Conservation (phyloP, 2,888 invertebrate species). For the Agrenia bidenticulata region DNA sequence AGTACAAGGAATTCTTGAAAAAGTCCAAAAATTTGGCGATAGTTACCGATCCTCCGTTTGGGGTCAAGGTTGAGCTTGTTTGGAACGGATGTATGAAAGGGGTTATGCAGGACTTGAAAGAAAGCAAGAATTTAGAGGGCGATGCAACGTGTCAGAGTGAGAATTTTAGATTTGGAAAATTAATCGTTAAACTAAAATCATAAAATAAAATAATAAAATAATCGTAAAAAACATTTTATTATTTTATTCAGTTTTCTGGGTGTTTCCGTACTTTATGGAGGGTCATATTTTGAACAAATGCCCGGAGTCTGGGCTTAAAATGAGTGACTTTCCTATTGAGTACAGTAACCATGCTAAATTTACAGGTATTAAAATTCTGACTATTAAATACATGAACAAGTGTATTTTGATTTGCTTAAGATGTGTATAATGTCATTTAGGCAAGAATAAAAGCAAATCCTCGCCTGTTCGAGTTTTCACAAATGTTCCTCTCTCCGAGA, state of each 20-base stretch:
- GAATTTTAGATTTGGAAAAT: not conserved
- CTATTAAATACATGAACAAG: no score
- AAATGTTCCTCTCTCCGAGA: slow-evolving; percentile 23
- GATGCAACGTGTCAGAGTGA: not conserved
- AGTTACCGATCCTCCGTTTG: slow-evolving; percentile 35
- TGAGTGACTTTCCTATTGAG: slow-evolving; percentile 38
- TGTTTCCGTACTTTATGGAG: slow-evolving; percentile 42
- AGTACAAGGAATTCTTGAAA: slow-evolving; percentile 20
- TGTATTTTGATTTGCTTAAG: no score
- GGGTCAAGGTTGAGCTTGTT: slow-evolving; percentile 32
- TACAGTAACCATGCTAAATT: slow-evolving; percentile 40
- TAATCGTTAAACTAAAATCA: not conserved
- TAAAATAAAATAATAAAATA: not conserved
- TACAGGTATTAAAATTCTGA: no score
- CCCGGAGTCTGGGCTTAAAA: slow-evolving; percentile 18
- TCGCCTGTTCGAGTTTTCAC: slow-evolving; percentile 40
- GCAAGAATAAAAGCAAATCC: slow-evolving; percentile 20
- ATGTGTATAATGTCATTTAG: not conserved
- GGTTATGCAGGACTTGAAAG: slow-evolving; percentile 21
- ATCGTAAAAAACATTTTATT: slow-evolving; percentile 3
- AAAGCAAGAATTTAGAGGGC: not conserved
- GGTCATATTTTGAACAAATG: slow-evolving; percentile 38
- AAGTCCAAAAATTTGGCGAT: slow-evolving; percentile 20
- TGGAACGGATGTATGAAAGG: slow-evolving; percentile 30
- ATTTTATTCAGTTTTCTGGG: slow-evolving; percentile 31